A percentile compares a stretch with the other conserved stretches of the same genome.
These are phyloP conservation scores for Oscheius sp. DNA, from an alignment of 2,888 invertebrate genomes.

Conservation along the genomic window DNA sequence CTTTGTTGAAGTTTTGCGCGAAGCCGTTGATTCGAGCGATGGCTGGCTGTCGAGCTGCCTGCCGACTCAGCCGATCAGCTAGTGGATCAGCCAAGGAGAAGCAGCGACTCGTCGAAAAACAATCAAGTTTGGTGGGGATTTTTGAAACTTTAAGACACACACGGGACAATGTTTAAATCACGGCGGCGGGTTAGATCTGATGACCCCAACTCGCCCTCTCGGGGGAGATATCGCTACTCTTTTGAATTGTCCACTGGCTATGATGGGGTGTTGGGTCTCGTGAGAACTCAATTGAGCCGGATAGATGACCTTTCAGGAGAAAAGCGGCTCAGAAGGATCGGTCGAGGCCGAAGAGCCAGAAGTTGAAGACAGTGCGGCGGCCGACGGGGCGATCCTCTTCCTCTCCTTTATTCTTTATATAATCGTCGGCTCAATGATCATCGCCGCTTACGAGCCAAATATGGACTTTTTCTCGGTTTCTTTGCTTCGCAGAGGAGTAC, in stretches of 20 bases:
- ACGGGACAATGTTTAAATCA: no score
- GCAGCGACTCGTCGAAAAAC: constrained; percentile 49
- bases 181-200: neutral
- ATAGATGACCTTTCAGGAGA: constrained; percentile 20
- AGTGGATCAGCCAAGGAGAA: constrained; percentile 41
- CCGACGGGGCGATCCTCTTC: constrained; percentile 57
- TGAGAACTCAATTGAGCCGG: neutral
- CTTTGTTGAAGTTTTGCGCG: constrained; percentile 57
- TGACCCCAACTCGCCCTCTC: neutral
- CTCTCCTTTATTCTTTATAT: constrained; percentile 64
- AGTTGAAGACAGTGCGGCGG: constrained; percentile 15
- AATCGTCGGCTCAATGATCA: constrained; percentile 59
- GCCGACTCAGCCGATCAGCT: constrained; percentile 1
- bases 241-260: constrained; percentile 1
- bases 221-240: constrained; percentile 4
- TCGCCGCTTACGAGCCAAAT: constrained; percentile 62
- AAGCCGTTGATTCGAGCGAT: constrained; percentile 47
- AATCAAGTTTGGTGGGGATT: constrained; percentile 29
- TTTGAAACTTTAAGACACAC: no score
- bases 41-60: constrained; percentile 20
- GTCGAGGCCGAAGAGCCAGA: neutral
- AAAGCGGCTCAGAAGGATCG: neutral
- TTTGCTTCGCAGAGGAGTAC: neutral
- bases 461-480: constrained; percentile 60
- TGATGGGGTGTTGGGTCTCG: neutral